These are phyloP conservation scores for Nymphalis c-album DNA, from an alignment of 2,888 invertebrate species.

Conservation along the genomic window DNA sequence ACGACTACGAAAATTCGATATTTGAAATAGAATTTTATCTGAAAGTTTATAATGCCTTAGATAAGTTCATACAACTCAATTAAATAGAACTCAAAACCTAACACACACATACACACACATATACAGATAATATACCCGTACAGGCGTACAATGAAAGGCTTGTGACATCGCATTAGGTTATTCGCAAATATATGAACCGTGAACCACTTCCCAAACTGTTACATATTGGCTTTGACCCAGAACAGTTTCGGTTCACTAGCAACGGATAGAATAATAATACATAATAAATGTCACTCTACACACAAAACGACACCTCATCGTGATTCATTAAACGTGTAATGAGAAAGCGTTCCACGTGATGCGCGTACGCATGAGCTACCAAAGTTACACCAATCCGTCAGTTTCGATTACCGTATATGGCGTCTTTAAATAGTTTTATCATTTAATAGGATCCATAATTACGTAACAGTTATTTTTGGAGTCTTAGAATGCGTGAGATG, in stretches of 20 bases:
- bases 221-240: constrained; percentile 35
- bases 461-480: too few relatives aligned
- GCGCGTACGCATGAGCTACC: constrained; percentile 6
- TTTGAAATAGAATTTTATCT: too few relatives aligned
- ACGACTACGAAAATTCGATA: too few relatives aligned
- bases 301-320: constrained; percentile 21
- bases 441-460: background rate
- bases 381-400: constrained; percentile 5
- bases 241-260: background rate
- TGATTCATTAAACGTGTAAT: constrained; percentile 27
- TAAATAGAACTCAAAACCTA: too few relatives aligned
- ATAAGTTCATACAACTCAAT: too few relatives aligned
- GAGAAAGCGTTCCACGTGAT: constrained; percentile 19
- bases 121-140: background rate
- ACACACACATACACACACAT: background rate
- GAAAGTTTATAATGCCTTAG: too few relatives aligned
- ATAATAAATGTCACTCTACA: constrained; percentile 1
- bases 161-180: background rate
- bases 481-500: too few relatives aligned
- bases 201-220: constrained; percentile 1
- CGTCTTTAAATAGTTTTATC: constrained; percentile 5
- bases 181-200: background rate
- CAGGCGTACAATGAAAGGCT: background rate
- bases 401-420: constrained; percentile 12
- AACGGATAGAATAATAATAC: background rate